Evolutionary conservation across 2,888 invertebrate genomes (phyloP).

Genomic region (Oligia strigilis): DNA sequence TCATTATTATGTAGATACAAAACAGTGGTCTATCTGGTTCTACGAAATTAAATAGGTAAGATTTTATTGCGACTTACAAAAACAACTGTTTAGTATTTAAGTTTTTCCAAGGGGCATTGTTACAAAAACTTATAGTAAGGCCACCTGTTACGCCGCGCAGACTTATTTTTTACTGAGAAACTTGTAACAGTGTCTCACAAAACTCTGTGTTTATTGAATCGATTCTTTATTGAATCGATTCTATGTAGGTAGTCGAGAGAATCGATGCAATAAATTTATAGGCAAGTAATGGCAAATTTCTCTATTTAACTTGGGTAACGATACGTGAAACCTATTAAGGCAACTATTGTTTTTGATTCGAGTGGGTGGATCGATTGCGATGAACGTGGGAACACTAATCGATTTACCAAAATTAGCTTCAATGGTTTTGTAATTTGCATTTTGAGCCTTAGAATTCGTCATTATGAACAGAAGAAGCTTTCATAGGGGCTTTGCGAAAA

Average conservation of each 20-base stretch:
- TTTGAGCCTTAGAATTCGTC: slow-evolving; percentile 7
- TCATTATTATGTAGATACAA: not conserved
- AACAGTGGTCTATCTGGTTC: not conserved
- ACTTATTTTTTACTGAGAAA: slow-evolving; percentile 26
- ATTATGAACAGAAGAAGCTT: not conserved
- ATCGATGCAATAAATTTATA: slow-evolving; percentile 46
- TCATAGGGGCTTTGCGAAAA: not conserved
- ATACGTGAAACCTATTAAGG: slow-evolving; percentile 78
- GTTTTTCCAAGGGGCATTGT: not conserved
- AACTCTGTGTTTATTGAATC: not conserved
- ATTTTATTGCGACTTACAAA: not conserved
- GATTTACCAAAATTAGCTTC: slow-evolving; percentile 65
- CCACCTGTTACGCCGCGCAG: not conserved
- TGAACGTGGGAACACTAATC: slow-evolving; percentile 71
- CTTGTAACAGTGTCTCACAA: not conserved
- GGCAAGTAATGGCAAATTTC: slow-evolving; percentile 73
- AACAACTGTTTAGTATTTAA: slow-evolving; percentile 10
- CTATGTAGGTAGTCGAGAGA: slow-evolving; percentile 16
- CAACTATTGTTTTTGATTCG: slow-evolving; percentile 65
- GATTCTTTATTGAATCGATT: slow-evolving; percentile 9
- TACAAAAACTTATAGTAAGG: not conserved
- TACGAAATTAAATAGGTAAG: slow-evolving; percentile 10
- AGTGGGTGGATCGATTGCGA: slow-evolving; percentile 73
- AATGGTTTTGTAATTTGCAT: slow-evolving; percentile 52
- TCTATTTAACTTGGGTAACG: slow-evolving; percentile 77